Base-by-base conservation (phyloP, 2,888 invertebrate genomes). In the Cheilosia urbana region DNA sequence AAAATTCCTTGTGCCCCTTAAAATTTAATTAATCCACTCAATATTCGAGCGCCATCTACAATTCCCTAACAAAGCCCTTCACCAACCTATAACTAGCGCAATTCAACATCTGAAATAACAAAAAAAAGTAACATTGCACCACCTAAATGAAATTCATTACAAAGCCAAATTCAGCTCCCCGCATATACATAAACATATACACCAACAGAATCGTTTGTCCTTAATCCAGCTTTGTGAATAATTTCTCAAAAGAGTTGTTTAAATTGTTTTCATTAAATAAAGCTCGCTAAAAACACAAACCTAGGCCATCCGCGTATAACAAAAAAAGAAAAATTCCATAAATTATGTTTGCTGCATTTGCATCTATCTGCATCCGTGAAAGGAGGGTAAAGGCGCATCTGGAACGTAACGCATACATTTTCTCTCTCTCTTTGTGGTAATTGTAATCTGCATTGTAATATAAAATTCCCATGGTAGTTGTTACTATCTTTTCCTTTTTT, bases 401-500 rank as follows among this genome's bases (percentile, higher is more conserved):
- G 76, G 60, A 66, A 72, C 42, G 66, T 24, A 76, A 84, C 68
- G 66, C 57, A 63, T 58, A 78, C 55, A 72, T 68, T 68, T 78
- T 49, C 62, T 40, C 63, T n/a, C 45, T n/a, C 21, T 30, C 55
- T 55, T 72, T 80, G 85, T 77, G 81, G 85, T 81, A 85, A 80
- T 80, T 85, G 85, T 85, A 85, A 81, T 85, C 85, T 81, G 81
- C 85, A 85, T 85, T 85, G 81, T 81, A 85, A 85, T 85, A 62
- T 17, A 77, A 85, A 84, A 81, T 62, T 80, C 51, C 55, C 68
- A 76, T 66, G 51, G 51, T 77, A 85, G 62, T 30, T 77, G 69
- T 80, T 80, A 57, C 55, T 55, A 27, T 11, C 37, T 37, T 13
- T 37, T 13, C 37, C 13, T 37, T 49, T 55, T 34, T 37, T 45